phyloP scores from a whole-genome alignment of 2,888 invertebrate genomes.

The Trachelus tabidus region DNA sequence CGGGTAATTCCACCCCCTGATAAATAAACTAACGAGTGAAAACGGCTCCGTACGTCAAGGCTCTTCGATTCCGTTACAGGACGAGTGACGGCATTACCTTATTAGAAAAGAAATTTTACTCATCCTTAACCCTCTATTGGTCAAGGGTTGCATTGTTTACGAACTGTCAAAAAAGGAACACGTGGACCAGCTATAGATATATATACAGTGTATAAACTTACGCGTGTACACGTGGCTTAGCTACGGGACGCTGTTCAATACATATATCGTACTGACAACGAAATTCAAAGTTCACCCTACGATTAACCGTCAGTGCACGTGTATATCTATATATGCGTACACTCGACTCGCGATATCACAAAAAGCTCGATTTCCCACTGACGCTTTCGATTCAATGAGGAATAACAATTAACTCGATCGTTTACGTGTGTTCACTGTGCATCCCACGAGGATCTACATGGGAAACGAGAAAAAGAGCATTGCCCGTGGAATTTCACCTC shows the following conservation, averaged over 20 bases:
- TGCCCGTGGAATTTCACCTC: background rate
- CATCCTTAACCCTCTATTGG: background rate
- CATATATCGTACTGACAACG: background rate
- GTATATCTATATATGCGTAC: background rate
- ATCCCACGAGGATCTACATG: background rate
- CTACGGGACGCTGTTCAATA: background rate
- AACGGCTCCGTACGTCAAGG: constrained; percentile 48
- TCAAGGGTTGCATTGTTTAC: too few species aligned
- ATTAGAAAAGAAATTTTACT: background rate
- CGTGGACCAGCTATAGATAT: too few species aligned
- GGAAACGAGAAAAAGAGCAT: background rate
- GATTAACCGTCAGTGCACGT: background rate
- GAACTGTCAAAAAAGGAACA: too few species aligned
- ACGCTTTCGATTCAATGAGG: constrained; percentile 28
- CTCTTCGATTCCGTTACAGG: constrained; percentile 43
- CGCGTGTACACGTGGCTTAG: background rate
- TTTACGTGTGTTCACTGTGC: constrained; percentile 28
- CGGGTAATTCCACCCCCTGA: constrained; percentile 44
- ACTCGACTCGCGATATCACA: background rate
- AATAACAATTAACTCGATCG: constrained; percentile 56
- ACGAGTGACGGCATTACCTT: background rate
- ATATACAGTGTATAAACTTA: too few species aligned
- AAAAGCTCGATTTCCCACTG: background rate
- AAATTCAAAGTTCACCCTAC: background rate
- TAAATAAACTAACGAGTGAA: constrained; percentile 54